Evolutionary conservation across 2,888 invertebrate species (phyloP), one percentile per base, ranked within the genome.

Genomic region (Clistopyga incitator): DNA sequence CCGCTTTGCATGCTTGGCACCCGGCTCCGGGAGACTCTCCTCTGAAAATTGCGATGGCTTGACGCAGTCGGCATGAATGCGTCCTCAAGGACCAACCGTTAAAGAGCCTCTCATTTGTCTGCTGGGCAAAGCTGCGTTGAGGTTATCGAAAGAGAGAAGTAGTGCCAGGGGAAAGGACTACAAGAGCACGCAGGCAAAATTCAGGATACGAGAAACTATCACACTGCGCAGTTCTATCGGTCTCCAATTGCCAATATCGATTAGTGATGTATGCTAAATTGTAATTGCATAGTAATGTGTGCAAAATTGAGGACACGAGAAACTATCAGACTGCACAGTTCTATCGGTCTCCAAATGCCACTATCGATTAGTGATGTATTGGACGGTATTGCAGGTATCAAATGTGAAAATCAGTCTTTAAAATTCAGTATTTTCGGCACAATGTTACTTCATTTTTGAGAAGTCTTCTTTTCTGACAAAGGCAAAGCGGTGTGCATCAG

Each of bases 11-110:
- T 84, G 87, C 84, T 68, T 79, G 76, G 80, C 74, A 13, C 47
- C 61, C 47, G 45, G 47, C 6, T 54, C 59, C 45, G 18, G 4
- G 61, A 29, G 47, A 50, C 47, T 34, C 25, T 20, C 20, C 52
- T 6, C 54, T 84, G 86, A 84, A 86, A 86, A 87, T 87, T 85
- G 86, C 86, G 61, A 86, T 78, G 84, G 56, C 85, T 71, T 79
- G 85, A 85, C 54, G 54, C 81, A 82, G 85, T 71, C 68, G 47
- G 45, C 47, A 74, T 79, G 78, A 72, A 81, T 25, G 25, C 23
- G 54, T 84, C 74, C 72, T 59, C 67, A 25, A 25, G 59, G 29
- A 52, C 72, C 78, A 42, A 25, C 42, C 61, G 84, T 61, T 34
- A 72, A 61, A 67, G 75, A 78, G 77, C 79, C 79, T 8, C 65